phyloP scores from a whole-genome alignment of 2,113 vertebrate genomes.

The Sakesphorus luctuosus region DNA sequence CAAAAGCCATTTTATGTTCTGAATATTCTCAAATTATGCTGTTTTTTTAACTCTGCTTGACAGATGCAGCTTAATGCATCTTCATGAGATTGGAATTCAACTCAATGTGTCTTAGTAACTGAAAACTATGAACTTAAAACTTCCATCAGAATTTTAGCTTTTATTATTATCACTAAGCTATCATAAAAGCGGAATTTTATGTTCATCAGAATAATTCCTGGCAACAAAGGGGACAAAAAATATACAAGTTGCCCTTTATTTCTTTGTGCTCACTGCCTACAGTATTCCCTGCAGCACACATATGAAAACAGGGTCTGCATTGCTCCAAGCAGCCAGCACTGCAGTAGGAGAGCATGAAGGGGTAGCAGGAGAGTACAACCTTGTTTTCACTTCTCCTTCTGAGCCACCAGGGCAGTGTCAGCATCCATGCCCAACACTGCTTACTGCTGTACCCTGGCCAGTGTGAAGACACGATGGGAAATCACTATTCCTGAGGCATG shows the following conservation, averaged over 20 bases:
- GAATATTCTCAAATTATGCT: conserved; percentile 1
- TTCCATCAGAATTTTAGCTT: neutral
- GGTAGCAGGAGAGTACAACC: neutral
- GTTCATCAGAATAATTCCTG: neutral
- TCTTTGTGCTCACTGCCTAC: neutral
- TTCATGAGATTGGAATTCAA: neutral
- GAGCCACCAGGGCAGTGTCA: accelerated
- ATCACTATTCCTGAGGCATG: neutral
- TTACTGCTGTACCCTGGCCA: neutral
- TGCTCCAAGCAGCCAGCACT: neutral
- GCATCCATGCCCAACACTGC: accelerated
- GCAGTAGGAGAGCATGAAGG: neutral
- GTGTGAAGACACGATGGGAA: accelerated
- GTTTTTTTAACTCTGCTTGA: neutral
- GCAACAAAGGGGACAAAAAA: neutral
- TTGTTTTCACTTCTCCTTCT: neutral
- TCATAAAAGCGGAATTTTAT: neutral
- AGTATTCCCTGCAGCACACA: neutral
- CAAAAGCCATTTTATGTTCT: conserved; percentile 22
- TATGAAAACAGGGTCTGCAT: accelerated
- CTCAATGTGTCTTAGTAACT: neutral
- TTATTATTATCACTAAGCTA: neutral
- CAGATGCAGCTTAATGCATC: neutral
- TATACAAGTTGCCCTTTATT: neutral
- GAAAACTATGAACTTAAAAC: neutral